Evolutionary conservation across 2,888 invertebrate genomes (phyloP).

Genomic region (Amphipyra berbera): DNA sequence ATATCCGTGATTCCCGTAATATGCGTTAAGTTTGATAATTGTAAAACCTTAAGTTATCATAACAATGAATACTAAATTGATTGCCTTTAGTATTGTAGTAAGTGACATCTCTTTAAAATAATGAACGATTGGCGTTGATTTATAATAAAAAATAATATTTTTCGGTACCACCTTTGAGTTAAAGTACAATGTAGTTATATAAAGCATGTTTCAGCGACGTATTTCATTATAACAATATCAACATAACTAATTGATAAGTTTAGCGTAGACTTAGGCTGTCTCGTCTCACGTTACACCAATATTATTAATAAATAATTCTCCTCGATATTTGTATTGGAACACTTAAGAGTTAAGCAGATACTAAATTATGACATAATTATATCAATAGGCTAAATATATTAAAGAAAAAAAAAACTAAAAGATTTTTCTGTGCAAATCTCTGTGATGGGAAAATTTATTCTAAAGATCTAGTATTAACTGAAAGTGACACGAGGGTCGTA

Average conservation of each 20-base stretch:
- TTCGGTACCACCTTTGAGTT: conserved; percentile 89
- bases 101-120: conserved; percentile 82
- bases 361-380: conserved; percentile 85
- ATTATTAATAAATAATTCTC: conserved; percentile 77
- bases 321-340: conserved; percentile 83
- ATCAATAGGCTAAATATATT: conserved; percentile 85
- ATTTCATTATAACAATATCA: conserved; percentile 83
- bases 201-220: conserved; percentile 84
- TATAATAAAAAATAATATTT: conserved; percentile 82
- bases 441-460: conserved; percentile 88
- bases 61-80: conserved; percentile 77
- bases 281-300: conserved; percentile 85
- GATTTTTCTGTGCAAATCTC: conserved; percentile 87
- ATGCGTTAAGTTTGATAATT: conserved; percentile 82
- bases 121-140: conserved; percentile 84
- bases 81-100: conserved; percentile 83
- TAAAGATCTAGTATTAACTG: conserved; percentile 88
- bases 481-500: conserved; percentile 77
- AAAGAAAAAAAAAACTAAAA: conserved; percentile 57
- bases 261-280: conserved; percentile 84
- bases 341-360: conserved; percentile 82
- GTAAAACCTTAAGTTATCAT: conserved; percentile 82
- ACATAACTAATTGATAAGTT: conserved; percentile 82
- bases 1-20: conserved; percentile 83
- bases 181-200: conserved; percentile 88